phyloP scores from a whole-genome alignment of 2,113 vertebrate species.

The Catagonus wagneri region DNA sequence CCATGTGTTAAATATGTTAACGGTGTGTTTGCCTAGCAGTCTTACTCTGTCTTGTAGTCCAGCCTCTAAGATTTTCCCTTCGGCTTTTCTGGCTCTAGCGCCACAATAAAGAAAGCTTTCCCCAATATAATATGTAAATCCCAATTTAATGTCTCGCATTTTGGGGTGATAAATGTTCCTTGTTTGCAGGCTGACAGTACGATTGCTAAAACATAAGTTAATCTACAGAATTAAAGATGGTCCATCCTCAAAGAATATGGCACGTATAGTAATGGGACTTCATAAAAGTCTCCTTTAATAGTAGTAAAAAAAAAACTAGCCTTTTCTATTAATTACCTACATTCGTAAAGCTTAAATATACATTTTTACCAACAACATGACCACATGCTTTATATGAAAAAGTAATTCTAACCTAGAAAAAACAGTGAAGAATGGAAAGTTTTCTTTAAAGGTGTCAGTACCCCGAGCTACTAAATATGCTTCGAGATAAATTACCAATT shows the following conservation, averaged over 20 bases:
- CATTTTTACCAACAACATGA: neutral
- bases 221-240: slow-evolving; percentile 17
- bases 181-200: neutral
- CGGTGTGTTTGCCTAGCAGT: neutral
- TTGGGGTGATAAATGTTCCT: neutral
- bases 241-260: neutral
- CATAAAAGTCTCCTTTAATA: neutral
- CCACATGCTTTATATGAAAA: neutral
- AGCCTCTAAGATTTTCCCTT: neutral
- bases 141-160: neutral
- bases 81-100: neutral
- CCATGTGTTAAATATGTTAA: neutral
- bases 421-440: neutral
- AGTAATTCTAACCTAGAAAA: neutral
- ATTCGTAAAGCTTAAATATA: neutral
- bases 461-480: neutral
- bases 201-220: neutral
- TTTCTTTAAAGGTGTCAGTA: neutral
- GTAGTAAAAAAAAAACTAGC: neutral
- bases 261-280: neutral
- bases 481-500: neutral
- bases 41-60: neutral
- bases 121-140: neutral
- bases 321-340: neutral
- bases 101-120: neutral